Conservation (phyloP, 2,113 vertebrate species). For the Apteryx owenii region DNA sequence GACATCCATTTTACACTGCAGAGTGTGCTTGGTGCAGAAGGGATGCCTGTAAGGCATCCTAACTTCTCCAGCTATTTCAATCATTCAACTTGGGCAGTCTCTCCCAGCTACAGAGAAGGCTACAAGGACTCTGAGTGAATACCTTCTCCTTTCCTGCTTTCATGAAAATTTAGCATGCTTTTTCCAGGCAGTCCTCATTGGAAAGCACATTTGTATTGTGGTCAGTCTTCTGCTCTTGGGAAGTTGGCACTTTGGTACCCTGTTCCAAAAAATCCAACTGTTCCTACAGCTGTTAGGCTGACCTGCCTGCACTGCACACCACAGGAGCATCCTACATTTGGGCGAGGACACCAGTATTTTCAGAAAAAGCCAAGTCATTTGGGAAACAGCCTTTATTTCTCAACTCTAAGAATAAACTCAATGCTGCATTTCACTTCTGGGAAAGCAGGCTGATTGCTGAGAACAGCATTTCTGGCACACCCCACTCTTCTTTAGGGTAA, state of each 20-base stretch:
- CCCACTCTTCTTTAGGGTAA: neutral
- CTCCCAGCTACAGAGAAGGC: neutral
- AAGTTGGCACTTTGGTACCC: neutral
- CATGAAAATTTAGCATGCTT: neutral
- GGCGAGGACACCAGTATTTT: neutral
- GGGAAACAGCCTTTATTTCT: neutral
- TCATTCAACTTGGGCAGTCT: neutral
- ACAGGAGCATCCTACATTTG: neutral
- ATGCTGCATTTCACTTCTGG: neutral
- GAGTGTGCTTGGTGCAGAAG: neutral
- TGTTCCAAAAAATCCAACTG: neutral
- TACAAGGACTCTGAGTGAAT: neutral
- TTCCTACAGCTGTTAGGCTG: neutral
- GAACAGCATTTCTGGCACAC: neutral
- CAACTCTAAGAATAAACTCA: neutral
- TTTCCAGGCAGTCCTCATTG: neutral
- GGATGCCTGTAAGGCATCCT: neutral
- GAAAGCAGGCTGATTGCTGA: neutral
- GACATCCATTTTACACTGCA: neutral
- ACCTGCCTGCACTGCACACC: neutral
- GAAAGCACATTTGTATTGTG: neutral
- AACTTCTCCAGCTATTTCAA: neutral
- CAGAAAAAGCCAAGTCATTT: neutral
- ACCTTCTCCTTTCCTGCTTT: neutral
- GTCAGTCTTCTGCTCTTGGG: neutral